A percentile compares a stretch with the other conserved stretches of the same genome.
Conservation (phyloP, 2,113 vertebrate genomes). For the Heptranchias perlo region DNA sequence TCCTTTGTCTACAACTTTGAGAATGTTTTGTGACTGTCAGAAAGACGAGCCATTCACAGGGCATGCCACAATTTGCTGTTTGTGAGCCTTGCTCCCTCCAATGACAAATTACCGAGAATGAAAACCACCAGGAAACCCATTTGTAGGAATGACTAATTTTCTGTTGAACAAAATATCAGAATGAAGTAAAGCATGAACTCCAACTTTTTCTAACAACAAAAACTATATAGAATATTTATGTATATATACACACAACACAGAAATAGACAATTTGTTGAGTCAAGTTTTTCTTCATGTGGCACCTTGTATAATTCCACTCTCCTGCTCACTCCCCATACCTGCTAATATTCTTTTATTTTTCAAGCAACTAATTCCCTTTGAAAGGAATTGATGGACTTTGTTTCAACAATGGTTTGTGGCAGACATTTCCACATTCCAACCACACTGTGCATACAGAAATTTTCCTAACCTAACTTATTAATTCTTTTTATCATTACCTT, state of each 20-base stretch:
- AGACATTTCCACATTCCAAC: background rate
- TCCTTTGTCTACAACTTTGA: too few relatives aligned
- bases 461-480: background rate
- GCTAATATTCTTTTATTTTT: background rate
- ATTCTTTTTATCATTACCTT: background rate
- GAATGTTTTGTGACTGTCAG: too few relatives aligned
- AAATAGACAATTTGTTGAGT: background rate
- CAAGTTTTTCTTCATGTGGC: background rate
- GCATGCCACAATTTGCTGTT: too few relatives aligned
- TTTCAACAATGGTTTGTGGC: background rate
- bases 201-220: background rate
- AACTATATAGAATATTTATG: background rate
- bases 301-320: background rate
- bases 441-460: too few relatives aligned
- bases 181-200: background rate
- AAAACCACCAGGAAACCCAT: background rate
- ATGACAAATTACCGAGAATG: too few relatives aligned
- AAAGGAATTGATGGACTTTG: background rate
- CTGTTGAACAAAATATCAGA: background rate
- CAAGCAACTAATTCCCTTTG: background rate
- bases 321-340: background rate
- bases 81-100: too few relatives aligned
- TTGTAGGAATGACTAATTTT: background rate
- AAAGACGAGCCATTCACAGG: too few relatives aligned
- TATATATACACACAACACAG: too few relatives aligned